phyloP scores from a whole-genome alignment of 2,797 vertebrate genomes.

The Sphaeramia orbicularis region DNA sequence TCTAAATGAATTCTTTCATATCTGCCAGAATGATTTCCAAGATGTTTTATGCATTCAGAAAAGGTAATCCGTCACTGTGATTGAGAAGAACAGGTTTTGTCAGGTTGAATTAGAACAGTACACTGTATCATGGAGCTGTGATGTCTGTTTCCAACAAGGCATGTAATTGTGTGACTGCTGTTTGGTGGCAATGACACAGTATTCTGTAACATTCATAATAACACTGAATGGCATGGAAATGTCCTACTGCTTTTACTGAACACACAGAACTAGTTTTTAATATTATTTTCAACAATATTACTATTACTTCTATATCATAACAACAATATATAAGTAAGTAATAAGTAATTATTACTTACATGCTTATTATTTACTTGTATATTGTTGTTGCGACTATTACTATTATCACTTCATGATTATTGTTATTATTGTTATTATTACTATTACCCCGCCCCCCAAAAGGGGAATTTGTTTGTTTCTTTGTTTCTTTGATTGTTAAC shows the following conservation, averaged over 20 bases:
- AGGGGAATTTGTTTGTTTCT: too few species aligned
- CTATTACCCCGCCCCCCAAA: too few species aligned
- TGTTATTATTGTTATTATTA: too few species aligned
- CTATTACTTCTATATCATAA: too few species aligned
- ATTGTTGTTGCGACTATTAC: too few species aligned
- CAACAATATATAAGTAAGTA: too few species aligned
- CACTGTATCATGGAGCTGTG: constrained; percentile 2
- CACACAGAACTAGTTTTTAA: constrained; percentile 6
- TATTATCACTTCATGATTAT: too few species aligned
- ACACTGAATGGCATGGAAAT: background rate
- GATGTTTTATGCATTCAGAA: constrained; percentile 19
- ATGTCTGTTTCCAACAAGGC: constrained; percentile 48
- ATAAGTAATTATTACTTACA: too few species aligned
- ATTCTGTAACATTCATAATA: background rate
- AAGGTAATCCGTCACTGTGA: constrained; percentile 51
- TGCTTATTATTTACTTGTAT: too few species aligned
- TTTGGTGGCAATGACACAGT: constrained; percentile 20
- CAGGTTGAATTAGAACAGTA: constrained; percentile 23
- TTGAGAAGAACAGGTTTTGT: constrained; percentile 43
- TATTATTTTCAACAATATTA: background rate
- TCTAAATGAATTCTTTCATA: constrained; percentile 11
- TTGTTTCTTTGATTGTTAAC: too few species aligned
- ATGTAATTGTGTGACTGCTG: constrained; percentile 36
- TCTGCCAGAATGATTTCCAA: constrained; percentile 21
- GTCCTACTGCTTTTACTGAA: background rate